A percentile compares a stretch with the other conserved stretches of the same genome.
Evolutionary conservation across 2,888 invertebrate species (phyloP).

Genomic region (Myopa testacea): DNA sequence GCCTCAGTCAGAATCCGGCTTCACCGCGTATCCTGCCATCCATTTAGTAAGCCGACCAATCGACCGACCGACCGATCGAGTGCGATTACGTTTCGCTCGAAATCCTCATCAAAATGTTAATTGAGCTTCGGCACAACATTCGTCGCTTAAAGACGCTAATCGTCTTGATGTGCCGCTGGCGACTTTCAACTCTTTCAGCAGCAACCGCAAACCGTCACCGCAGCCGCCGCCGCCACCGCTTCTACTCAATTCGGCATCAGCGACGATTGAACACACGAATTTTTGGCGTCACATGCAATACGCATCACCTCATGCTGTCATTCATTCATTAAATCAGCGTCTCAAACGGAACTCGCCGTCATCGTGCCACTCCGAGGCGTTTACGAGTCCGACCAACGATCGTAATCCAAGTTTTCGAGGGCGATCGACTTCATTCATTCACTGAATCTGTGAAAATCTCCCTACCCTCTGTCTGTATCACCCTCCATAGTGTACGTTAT

Average conservation of each 20-base stretch:
- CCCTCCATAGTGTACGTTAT: conserved; percentile 3
- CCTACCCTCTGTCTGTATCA: neutral
- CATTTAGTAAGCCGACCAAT: conserved; percentile 21
- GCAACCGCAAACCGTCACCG: neutral
- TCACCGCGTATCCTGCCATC: conserved; percentile 24
- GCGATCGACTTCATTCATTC: conserved; percentile 13
- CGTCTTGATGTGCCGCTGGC: conserved; percentile 48
- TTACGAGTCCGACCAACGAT: too few relatives aligned
- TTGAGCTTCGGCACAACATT: conserved; percentile 64
- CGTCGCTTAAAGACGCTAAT: conserved; percentile 62
- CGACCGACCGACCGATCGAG: neutral
- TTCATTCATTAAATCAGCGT: conserved; percentile 17
- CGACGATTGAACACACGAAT: neutral
- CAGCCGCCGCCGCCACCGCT: neutral
- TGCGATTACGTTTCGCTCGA: neutral
- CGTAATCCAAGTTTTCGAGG: neutral
- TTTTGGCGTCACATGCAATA: conserved; percentile 26
- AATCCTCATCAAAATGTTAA: conserved; percentile 49
- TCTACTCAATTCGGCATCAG: neutral
- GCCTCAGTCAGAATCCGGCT: conserved; percentile 32
- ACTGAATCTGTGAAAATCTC: neutral
- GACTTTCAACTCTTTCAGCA: neutral
- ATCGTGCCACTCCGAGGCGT: too few relatives aligned
- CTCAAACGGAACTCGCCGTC: neutral
- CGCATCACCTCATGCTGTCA: neutral